These are phyloP conservation scores for Pampusana beccarii DNA, from an alignment of 2,113 vertebrate genomes.

Conservation along the genomic window DNA sequence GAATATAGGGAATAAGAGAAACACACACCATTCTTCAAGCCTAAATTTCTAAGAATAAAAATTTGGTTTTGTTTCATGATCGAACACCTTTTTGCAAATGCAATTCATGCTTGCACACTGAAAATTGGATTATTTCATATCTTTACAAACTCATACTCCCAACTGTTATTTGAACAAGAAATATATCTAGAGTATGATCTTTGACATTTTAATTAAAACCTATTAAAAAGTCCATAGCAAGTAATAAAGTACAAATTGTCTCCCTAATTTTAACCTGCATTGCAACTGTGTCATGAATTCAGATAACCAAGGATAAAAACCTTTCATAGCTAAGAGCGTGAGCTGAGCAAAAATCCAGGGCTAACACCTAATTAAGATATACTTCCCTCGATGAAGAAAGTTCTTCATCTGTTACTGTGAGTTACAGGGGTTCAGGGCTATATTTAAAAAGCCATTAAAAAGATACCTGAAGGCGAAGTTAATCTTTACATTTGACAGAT, in stretches of 20 bases:
- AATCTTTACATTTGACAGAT: slow-evolving; percentile 67
- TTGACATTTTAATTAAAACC: slow-evolving; percentile 45
- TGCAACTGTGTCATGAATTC: slow-evolving; percentile 1
- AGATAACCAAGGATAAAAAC: background rate
- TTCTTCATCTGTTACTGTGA: background rate
- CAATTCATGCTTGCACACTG: background rate
- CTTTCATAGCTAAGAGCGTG: background rate
- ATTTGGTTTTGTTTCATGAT: background rate
- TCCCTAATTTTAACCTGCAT: background rate
- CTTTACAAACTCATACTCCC: background rate
- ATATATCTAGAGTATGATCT: background rate
- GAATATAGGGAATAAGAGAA: background rate
- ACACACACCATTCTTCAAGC: background rate
- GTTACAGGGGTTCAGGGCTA: background rate
- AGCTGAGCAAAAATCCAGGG: background rate
- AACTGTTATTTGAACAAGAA: background rate
- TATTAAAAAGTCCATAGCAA: background rate
- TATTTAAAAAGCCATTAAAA: slow-evolving; percentile 66
- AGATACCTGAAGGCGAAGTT: slow-evolving; percentile 62
- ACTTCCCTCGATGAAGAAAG: slow-evolving; percentile 12
- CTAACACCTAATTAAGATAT: slow-evolving; percentile 43
- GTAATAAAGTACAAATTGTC: background rate
- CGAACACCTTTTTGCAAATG: background rate
- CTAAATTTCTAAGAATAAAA: background rate
- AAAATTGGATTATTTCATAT: background rate